Evolutionary conservation across 2,888 invertebrate species (phyloP).

Genomic region (Eupithecia subfuscata): DNA sequence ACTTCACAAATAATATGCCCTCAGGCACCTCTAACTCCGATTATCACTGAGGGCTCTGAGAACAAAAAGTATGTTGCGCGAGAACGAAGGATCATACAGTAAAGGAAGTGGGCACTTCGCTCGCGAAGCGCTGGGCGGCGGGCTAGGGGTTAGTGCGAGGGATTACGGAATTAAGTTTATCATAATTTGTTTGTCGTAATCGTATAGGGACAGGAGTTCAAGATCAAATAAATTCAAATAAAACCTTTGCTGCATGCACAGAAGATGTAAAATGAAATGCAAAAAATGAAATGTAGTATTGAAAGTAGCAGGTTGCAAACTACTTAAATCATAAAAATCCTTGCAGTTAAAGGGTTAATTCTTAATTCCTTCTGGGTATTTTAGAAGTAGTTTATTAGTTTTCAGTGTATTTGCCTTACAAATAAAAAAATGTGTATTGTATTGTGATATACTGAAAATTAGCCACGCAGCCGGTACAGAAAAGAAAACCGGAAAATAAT

Average conservation of each 20-base stretch:
- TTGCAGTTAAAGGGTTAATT: too few species aligned
- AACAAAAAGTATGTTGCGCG: conserved; percentile 63
- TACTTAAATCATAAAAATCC: too few species aligned
- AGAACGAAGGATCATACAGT: conserved; percentile 72
- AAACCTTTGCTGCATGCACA: too few species aligned
- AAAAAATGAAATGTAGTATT: too few species aligned
- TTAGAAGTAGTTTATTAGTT: too few species aligned
- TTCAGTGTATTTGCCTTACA: too few species aligned
- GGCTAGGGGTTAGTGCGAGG: background rate
- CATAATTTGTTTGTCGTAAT: background rate
- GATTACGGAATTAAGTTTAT: conserved; percentile 8
- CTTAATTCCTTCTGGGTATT: too few species aligned
- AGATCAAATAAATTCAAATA: too few species aligned
- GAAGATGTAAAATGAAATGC: too few species aligned
- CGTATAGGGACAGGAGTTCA: background rate
- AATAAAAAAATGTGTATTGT: too few species aligned
- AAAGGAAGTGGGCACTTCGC: conserved; percentile 62
- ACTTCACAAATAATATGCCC: conserved; percentile 39
- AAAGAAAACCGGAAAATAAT: background rate
- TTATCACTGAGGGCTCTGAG: conserved; percentile 39
- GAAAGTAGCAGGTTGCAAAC: too few species aligned
- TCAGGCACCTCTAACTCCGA: conserved; percentile 44
- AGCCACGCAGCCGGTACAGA: too few species aligned
- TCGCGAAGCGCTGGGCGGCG: conserved; percentile 44
- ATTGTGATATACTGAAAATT: background rate